Base-by-base conservation (phyloP, 2,888 invertebrate species). In the Ormyrus labotus region DNA sequence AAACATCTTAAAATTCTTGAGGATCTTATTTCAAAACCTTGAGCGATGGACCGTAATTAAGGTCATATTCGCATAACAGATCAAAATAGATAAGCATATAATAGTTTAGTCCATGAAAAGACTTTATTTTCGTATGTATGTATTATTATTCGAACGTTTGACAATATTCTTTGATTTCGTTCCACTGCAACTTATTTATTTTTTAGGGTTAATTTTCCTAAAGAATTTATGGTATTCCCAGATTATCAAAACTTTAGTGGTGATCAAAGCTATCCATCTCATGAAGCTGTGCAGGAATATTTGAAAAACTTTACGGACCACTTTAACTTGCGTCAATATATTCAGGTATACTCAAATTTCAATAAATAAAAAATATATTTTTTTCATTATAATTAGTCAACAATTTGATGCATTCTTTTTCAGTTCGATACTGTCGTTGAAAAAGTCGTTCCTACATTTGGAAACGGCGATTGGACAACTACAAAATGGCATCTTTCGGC, bases 211-310 rank as follows among this genome's bases (percentile, higher is more conserved):
- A 97, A 97, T 91, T 92, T 96, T 2, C 96, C 97, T 0, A 94
- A 95, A 81, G 95, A 96, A 90, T 92, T 95, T 9, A 97, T 97
- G 97, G 94, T 94, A 83, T 96, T 94, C 87, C 93, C 94, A 19
- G 96, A 94, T 80, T 95, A 93, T 87, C 93, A 93, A 3, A 94
- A 94, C 87, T 92, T 94, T 2, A 75, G 74, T 51, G 82, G 91
- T 65, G 91, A 93, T 0, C 91, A 92, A 11, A 94, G 96, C 0
- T 96, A 94, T 87, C 92, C 96, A 8, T 90, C 91, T 0, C 95
- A 95, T 84, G 88, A 92, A 11, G 94, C 95, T 87, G 95, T 96
- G 83, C 91, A 94, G 76, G 91, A 93, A 81, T 97, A 96, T 88
- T 90, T 97, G 71, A 91, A 93, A 83, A 91, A 92, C 68, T 96